These are phyloP conservation scores for Enteromius fasciolatus DNA, from an alignment of 2,797 vertebrate genomes.

Conservation along the genomic window DNA sequence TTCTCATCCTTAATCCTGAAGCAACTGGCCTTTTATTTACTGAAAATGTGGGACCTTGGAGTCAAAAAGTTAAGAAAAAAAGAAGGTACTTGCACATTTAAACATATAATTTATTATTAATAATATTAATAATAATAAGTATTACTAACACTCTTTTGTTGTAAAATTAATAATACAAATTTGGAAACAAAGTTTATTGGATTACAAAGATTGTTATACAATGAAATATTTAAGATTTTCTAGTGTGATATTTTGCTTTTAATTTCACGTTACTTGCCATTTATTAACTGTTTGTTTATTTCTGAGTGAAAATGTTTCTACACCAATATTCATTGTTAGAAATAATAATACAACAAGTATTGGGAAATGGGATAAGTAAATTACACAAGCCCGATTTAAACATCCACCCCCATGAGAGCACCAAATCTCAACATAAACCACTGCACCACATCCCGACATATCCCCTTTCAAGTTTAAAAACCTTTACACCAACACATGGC, in stretches of 20 bases:
- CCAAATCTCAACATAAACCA: constrained; percentile 5
- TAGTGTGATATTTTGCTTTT: background rate
- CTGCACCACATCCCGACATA: background rate
- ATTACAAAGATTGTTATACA: background rate
- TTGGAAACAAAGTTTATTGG: background rate
- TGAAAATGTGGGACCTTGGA: background rate
- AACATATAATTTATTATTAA: background rate
- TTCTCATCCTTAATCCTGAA: background rate
- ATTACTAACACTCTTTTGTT: background rate
- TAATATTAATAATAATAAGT: background rate
- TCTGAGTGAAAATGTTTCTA: background rate
- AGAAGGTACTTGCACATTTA: background rate
- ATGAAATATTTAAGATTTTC: background rate
- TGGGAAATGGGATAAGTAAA: background rate
- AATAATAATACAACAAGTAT: background rate
- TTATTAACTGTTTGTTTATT: background rate
- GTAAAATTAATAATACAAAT: background rate
- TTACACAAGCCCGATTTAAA: background rate
- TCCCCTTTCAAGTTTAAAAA: background rate
- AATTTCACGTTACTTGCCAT: background rate
- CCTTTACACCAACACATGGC: background rate
- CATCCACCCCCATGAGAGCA: background rate
- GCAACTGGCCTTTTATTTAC: background rate
- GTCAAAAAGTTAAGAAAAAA: background rate
- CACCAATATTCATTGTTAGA: background rate